These are phyloP conservation scores for Dromococcyx pavoninus DNA, from an alignment of 2,797 vertebrate genomes.

Conservation along the genomic window DNA sequence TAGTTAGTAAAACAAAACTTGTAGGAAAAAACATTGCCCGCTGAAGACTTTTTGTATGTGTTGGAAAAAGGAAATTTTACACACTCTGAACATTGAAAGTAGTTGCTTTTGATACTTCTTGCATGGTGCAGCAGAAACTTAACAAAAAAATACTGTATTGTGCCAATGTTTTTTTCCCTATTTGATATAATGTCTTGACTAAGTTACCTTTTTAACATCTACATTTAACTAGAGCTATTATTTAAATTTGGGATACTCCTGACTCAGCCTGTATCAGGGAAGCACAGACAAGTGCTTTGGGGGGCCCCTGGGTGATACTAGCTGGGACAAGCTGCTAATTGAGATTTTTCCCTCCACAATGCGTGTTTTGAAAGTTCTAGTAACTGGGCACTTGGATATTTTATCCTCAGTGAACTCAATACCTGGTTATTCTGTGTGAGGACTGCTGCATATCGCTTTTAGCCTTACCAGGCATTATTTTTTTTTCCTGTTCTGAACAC, in stretches of 20 bases:
- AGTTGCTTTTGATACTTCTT: background rate
- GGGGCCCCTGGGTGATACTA: background rate
- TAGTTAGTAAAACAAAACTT: background rate
- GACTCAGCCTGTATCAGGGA: background rate
- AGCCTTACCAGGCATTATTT: background rate
- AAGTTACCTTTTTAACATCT: background rate
- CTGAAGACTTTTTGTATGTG: accelerated
- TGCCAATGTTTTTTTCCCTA: accelerated
- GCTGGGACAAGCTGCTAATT: background rate
- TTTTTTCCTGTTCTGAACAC: background rate
- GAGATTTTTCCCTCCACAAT: background rate
- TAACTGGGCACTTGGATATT: background rate
- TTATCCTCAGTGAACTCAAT: background rate
- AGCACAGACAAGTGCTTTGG: background rate
- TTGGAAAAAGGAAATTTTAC: background rate
- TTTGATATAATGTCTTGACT: background rate
- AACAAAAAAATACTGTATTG: background rate
- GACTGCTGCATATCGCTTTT: background rate
- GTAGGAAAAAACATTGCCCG: background rate
- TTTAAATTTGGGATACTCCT: background rate
- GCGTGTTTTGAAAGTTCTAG: background rate
- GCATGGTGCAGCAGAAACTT: accelerated
- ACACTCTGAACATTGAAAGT: background rate
- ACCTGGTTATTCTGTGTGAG: background rate
- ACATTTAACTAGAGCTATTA: background rate